Percentiles rank a stretch among this genome's conserved stretches.
phyloP scores from a whole-genome alignment of 2,888 invertebrate species.

The Hirtodrosophila confusa region DNA sequence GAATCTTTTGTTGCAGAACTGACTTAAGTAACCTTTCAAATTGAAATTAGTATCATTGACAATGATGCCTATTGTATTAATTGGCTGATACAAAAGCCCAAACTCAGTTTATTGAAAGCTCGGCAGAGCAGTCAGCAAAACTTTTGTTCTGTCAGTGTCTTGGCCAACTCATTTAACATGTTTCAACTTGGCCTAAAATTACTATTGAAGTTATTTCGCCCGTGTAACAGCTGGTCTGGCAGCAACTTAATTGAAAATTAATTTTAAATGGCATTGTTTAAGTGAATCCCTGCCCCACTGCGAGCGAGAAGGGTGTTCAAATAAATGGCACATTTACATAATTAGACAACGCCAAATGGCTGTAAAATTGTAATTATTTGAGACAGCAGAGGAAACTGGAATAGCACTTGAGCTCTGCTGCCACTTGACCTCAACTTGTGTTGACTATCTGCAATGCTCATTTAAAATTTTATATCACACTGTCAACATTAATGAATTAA shows the following conservation, averaged over 20 bases:
- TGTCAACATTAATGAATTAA: conserved; percentile 3
- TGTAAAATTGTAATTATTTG: conserved; percentile 50
- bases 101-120: conserved; percentile 60
- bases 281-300: conserved; percentile 27
- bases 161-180: conserved; percentile 31
- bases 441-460: not conserved
- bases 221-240: not conserved
- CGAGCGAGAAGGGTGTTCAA: conserved; percentile 14
- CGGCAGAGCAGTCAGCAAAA: too few species aligned
- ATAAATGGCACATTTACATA: conserved; percentile 67
- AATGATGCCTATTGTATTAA: conserved; percentile 51
- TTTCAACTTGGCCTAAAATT: conserved; percentile 23
- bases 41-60: conserved; percentile 68
- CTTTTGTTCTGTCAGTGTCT: conserved; percentile 21
- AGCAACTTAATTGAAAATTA: conserved; percentile 74
- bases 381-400: conserved; percentile 26
- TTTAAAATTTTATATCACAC: not conserved
- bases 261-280: conserved; percentile 69
- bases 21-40: conserved; percentile 40
- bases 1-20: conserved; percentile 17
- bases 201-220: conserved; percentile 22
- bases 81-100: conserved; percentile 48
- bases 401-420: conserved; percentile 23
- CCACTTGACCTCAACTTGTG: conserved; percentile 9
- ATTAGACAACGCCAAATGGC: conserved; percentile 59